Evolutionary conservation across 2,888 invertebrate genomes (phyloP).

Genomic region (Sclerodermus sp.): DNA sequence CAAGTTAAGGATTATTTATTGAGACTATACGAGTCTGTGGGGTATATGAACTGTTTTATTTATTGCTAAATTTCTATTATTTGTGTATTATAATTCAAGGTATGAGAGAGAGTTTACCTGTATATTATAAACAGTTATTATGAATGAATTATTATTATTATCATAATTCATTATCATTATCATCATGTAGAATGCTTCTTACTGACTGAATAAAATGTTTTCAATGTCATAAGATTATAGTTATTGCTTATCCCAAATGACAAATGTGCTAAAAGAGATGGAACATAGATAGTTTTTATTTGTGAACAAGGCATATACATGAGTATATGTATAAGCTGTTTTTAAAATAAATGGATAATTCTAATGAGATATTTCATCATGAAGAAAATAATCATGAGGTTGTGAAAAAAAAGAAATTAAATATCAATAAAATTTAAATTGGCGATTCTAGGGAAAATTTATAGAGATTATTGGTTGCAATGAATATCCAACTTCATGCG

Average conservation of each 20-base stretch:
- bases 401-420: too few relatives aligned
- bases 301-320: too few relatives aligned
- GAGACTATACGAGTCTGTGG: constrained; percentile 45
- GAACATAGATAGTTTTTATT: neutral
- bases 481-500: too few relatives aligned
- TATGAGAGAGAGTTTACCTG: constrained; percentile 40
- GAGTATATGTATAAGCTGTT: too few relatives aligned
- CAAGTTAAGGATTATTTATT: constrained; percentile 50
- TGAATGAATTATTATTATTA: constrained; percentile 34
- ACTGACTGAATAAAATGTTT: constrained; percentile 58
- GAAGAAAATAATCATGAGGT: too few relatives aligned
- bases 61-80: constrained; percentile 43
- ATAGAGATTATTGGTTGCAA: neutral
- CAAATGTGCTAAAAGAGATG: too few relatives aligned
- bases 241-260: too few relatives aligned
- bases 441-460: neutral
- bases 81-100: constrained; percentile 37
- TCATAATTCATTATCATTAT: constrained; percentile 38
- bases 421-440: neutral
- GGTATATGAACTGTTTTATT: constrained; percentile 39
- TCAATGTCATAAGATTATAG: constrained; percentile 44
- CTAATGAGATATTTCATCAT: too few relatives aligned
- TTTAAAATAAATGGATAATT: too few relatives aligned
- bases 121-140: constrained; percentile 48
- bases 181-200: constrained; percentile 57